phyloP scores from a whole-genome alignment of 2,888 invertebrate genomes.

The Trachelus tabidus region DNA sequence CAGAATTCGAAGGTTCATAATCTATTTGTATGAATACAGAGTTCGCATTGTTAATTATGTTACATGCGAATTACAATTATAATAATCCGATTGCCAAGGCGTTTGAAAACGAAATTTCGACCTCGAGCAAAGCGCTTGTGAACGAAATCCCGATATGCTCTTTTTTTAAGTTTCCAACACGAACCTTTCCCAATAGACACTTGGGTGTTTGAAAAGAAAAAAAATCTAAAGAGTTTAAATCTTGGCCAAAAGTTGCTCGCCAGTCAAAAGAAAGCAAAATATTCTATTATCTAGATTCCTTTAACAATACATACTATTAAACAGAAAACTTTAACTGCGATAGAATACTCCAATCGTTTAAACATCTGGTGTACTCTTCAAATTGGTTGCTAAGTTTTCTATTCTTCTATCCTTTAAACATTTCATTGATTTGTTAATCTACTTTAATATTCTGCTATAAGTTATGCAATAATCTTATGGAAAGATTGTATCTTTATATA shows the following conservation, averaged over 20 bases:
- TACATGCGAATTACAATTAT: neutral
- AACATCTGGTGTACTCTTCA: neutral
- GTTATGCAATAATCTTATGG: neutral
- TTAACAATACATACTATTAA: neutral
- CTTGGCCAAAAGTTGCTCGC: neutral
- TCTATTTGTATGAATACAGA: conserved; percentile 6
- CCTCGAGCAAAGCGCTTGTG: neutral
- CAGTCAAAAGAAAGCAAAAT: neutral
- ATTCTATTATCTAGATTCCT: neutral
- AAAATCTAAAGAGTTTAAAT: neutral
- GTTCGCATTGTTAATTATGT: neutral
- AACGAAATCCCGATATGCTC: neutral
- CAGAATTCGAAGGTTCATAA: conserved; percentile 27
- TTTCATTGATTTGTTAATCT: neutral
- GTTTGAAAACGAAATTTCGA: neutral
- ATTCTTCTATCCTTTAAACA: neutral
- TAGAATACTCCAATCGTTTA: neutral
- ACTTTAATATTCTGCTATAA: neutral
- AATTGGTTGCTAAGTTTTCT: neutral
- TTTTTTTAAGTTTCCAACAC: neutral
- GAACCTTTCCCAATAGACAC: neutral
- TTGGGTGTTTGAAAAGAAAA: neutral
- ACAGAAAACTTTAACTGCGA: neutral
- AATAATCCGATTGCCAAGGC: neutral
- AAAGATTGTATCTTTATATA: neutral